Percentiles rank a stretch among this genome's conserved stretches.
Conservation (phyloP, 2,797 vertebrate genomes). For the Trematomus bernacchii region DNA sequence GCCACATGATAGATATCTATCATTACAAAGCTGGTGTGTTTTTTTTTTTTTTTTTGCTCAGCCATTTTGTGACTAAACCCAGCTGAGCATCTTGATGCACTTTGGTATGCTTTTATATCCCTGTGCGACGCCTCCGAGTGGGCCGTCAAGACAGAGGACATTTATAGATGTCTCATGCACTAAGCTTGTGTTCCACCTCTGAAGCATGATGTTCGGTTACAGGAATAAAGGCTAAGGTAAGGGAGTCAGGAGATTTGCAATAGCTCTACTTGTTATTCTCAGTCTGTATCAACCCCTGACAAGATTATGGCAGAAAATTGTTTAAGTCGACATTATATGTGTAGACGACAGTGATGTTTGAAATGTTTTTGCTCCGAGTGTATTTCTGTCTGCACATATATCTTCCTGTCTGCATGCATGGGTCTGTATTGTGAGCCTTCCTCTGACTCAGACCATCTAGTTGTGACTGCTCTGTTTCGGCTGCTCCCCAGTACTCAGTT, state of each 20-base stretch:
- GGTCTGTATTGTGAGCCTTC: conserved; percentile 56
- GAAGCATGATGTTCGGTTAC: conserved; percentile 50
- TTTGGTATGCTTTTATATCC: conserved; percentile 52
- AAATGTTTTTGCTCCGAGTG: conserved; percentile 24
- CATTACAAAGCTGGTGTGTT: conserved; percentile 14
- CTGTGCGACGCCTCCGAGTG: conserved; percentile 60
- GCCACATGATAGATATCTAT: conserved; percentile 31
- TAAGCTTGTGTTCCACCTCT: conserved; percentile 67
- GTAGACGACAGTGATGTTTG: conserved; percentile 37
- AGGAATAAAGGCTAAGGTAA: conserved; percentile 54
- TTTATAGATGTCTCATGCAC: conserved; percentile 69
- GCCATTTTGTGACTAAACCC: conserved; percentile 58
- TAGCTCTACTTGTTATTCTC: conserved; percentile 67
- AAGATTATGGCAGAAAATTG: conserved; percentile 44
- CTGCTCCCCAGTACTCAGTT: conserved; percentile 66
- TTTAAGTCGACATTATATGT: conserved; percentile 52
- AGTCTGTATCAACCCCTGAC: conserved; percentile 29
- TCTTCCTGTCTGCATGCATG: conserved; percentile 51
- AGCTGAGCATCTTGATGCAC: conserved; percentile 37
- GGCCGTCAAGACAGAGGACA: conserved; percentile 58
- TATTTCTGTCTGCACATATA: conserved; percentile 60
- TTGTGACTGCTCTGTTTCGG: conserved; percentile 58
- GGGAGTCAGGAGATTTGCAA: conserved; percentile 64
- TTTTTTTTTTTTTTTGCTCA: conserved; percentile 11
- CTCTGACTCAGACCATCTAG: conserved; percentile 49